These are phyloP conservation scores for Orestias chungarensis DNA, from an alignment of 2,797 vertebrate species.

Conservation along the genomic window DNA sequence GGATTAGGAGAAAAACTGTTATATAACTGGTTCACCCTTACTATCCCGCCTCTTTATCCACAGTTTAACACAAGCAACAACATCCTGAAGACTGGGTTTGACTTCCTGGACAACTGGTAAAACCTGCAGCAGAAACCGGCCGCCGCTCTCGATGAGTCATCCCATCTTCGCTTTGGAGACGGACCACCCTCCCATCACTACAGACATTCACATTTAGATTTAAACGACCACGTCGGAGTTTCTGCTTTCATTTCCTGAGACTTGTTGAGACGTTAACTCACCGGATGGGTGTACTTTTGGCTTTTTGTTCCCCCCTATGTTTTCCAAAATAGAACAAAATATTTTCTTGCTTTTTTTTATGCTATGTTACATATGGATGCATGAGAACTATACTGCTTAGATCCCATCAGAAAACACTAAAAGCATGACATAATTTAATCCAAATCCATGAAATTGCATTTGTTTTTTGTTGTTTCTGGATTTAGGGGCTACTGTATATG, in stretches of 20 bases:
- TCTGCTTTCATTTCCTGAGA: conserved; percentile 47
- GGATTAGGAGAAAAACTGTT: background rate
- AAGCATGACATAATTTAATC: conserved; percentile 14
- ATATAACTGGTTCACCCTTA: background rate
- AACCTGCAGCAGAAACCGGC: conserved; percentile 33
- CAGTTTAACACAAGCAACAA: conserved; percentile 90
- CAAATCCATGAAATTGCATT: conserved; percentile 1
- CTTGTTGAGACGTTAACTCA: conserved; percentile 60
- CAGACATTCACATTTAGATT: conserved; percentile 48
- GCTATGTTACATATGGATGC: background rate
- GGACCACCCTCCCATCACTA: conserved; percentile 61
- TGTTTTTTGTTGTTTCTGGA: conserved; percentile 19
- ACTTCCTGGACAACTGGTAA: conserved; percentile 99
- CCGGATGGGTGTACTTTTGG: conserved; percentile 30
- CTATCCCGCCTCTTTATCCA: background rate
- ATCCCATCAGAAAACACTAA: background rate
- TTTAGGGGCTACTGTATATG: conserved; percentile 25
- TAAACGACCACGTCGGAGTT: conserved; percentile 30
- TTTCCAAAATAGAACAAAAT: background rate
- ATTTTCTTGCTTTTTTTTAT: background rate
- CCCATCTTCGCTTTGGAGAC: conserved; percentile 44
- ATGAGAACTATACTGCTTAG: background rate
- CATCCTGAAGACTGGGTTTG: conserved; percentile 97
- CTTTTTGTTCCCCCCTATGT: background rate
- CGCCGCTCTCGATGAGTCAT: conserved; percentile 31